Conservation (phyloP, 1,140 invertebrate genomes). For the Zaprionus capensis region DNA sequence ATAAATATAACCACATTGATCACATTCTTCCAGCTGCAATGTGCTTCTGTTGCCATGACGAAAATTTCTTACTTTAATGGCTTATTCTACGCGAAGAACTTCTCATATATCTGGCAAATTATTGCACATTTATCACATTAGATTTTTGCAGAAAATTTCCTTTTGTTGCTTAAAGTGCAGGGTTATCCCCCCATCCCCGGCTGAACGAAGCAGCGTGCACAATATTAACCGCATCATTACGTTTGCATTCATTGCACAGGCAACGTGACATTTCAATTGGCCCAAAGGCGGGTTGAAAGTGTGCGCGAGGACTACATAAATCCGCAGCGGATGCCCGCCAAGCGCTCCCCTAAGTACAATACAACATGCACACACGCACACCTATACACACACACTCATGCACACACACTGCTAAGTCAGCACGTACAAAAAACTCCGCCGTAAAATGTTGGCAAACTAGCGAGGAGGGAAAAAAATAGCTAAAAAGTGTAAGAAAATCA, state of each 20-base stretch:
- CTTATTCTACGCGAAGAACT: not conserved
- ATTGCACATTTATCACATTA: constrained; percentile 7
- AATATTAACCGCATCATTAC: constrained; percentile 74
- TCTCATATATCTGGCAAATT: not conserved
- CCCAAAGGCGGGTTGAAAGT: constrained; percentile 58
- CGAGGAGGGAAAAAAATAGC: constrained; percentile 29
- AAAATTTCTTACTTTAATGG: not conserved
- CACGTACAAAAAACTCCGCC: constrained; percentile 55
- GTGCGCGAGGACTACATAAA: constrained; percentile 67
- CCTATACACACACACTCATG: constrained; percentile 11
- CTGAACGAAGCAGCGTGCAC: constrained; percentile 17
- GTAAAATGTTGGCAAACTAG: constrained; percentile 69
- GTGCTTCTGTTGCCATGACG: not conserved
- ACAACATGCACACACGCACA: constrained; percentile 25
- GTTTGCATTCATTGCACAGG: constrained; percentile 67
- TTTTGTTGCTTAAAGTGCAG: constrained; percentile 8
- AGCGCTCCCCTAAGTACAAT: constrained; percentile 46
- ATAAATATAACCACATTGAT: not conserved
- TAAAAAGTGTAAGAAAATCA: constrained; percentile 81
- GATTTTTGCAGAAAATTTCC: not conserved
- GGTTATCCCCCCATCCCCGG: not conserved
- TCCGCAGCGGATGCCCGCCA: constrained; percentile 50
- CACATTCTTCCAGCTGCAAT: not conserved
- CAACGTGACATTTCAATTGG: constrained; percentile 79
- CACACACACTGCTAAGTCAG: constrained; percentile 50